phyloP scores from a whole-genome alignment of 2,113 vertebrate species.

The Prionailurus viverrinus region DNA sequence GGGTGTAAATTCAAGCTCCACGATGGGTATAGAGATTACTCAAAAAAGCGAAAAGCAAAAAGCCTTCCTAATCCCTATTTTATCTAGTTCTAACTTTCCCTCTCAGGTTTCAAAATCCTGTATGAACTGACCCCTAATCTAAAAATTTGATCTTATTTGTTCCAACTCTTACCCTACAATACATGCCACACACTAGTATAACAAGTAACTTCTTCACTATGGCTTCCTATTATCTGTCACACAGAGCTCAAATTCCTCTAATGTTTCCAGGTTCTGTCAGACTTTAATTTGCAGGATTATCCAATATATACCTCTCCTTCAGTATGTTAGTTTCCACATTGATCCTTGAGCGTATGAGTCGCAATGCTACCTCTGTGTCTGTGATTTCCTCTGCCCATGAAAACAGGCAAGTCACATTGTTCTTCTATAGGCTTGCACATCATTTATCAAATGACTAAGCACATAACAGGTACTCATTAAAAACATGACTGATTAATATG shows the following conservation, averaged over 20 bases:
- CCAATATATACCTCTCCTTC: not conserved
- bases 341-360: not conserved
- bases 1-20: not conserved
- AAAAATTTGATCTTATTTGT: slow-evolving; percentile 19
- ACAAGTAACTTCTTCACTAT: not conserved
- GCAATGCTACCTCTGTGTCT: not conserved
- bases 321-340: not conserved
- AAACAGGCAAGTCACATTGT: slow-evolving; percentile 44
- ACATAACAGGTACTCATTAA: slow-evolving; percentile 45
- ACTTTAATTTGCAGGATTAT: slow-evolving; percentile 55
- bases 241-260: slow-evolving; percentile 20
- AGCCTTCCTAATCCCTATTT: not conserved
- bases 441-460: slow-evolving; percentile 31
- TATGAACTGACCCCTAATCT: not conserved
- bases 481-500: slow-evolving; percentile 40
- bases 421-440: not conserved
- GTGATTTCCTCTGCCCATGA: slow-evolving; percentile 16
- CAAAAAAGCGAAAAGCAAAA: not conserved
- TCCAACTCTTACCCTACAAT: not conserved
- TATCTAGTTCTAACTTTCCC: not conserved
- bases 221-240: slow-evolving; percentile 1
- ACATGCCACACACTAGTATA: not conserved
- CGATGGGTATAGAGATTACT: not conserved
- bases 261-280: slow-evolving; percentile 30
- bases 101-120: slow-evolving; percentile 1